phyloP scores from a whole-genome alignment of 2,113 vertebrate genomes.

The Cacatua alba region DNA sequence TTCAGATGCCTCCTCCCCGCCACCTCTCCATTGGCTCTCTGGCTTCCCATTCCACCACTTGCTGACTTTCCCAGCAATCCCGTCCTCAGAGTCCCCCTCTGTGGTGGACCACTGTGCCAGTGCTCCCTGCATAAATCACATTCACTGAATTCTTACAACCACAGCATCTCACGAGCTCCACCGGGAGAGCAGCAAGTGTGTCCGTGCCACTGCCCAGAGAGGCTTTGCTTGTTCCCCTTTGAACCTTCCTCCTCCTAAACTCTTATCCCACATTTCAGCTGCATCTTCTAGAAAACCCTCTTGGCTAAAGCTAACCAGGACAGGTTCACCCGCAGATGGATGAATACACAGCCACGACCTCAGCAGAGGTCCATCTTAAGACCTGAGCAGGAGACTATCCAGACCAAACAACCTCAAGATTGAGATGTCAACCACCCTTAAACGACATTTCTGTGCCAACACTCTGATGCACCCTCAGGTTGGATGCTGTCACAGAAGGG shows the following conservation, averaged over 20 bases:
- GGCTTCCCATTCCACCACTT: neutral
- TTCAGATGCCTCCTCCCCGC: neutral
- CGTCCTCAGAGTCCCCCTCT: neutral
- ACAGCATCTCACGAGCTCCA: neutral
- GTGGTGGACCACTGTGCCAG: fast-evolving
- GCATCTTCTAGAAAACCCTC: neutral
- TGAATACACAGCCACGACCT: fast-evolving
- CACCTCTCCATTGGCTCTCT: neutral
- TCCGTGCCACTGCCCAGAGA: neutral
- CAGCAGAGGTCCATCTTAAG: neutral
- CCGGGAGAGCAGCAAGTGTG: neutral
- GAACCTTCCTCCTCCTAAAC: neutral
- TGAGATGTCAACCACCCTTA: neutral
- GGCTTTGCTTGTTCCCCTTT: neutral
- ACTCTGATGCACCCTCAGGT: fast-evolving
- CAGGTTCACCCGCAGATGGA: neutral
- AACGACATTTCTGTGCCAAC: neutral
- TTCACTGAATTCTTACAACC: neutral
- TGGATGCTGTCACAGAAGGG: neutral
- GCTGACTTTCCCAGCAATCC: neutral
- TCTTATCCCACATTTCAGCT: neutral
- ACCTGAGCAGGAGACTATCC: neutral
- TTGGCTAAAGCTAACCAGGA: neutral
- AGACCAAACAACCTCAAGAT: neutral
- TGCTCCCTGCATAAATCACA: neutral